These are phyloP conservation scores for Cyclina sinensis DNA, from an alignment of 1,140 invertebrate species.

Conservation along the genomic window DNA sequence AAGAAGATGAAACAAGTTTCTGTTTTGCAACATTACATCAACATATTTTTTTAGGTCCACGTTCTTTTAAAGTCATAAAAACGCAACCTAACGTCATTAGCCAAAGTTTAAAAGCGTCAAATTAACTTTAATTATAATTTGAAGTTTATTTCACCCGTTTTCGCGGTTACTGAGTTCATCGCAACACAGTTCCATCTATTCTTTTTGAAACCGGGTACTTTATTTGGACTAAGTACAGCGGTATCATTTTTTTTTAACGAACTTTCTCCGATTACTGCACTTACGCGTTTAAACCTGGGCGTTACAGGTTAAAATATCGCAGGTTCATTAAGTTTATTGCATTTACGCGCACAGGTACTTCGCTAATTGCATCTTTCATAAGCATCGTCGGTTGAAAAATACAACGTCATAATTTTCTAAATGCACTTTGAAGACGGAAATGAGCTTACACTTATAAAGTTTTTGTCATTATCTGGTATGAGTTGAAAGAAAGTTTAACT, in stretches of 20 bases:
- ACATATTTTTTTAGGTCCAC: background rate
- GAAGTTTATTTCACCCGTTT: background rate
- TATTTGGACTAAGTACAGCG: background rate
- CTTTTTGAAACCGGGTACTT: too few relatives aligned
- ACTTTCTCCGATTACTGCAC: background rate
- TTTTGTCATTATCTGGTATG: too few relatives aligned
- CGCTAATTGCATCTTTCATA: background rate
- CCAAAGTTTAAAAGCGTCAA: background rate
- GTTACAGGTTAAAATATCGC: background rate
- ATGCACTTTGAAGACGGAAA: too few relatives aligned
- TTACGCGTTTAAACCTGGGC: background rate
- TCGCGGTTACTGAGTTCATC: background rate
- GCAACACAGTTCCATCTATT: background rate
- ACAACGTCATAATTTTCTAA: too few relatives aligned
- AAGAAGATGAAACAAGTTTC: background rate
- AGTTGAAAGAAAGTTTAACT: too few relatives aligned
- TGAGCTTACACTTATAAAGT: too few relatives aligned
- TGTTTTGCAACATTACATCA: conserved; percentile 15
- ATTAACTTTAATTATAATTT: background rate
- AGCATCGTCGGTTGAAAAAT: background rate
- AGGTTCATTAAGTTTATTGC: conserved; percentile 6
- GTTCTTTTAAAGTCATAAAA: background rate
- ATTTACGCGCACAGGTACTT: background rate
- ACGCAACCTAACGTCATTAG: background rate
- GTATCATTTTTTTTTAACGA: background rate